Base-by-base conservation (phyloP, 1,140 invertebrate genomes). In the Drosophila kurseongensis region DNA sequence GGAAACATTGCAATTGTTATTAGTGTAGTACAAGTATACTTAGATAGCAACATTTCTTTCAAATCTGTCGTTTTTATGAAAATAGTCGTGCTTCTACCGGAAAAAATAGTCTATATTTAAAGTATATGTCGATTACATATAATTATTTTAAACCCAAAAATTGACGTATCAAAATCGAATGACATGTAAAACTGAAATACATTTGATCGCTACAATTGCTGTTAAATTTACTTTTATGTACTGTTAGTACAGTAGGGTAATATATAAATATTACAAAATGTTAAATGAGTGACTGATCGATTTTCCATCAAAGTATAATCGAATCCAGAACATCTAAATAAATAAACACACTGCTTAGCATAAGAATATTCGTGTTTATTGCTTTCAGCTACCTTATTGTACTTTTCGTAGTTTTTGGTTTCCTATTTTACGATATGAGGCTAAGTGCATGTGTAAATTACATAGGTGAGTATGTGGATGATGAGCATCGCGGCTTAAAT, bases 311-410 rank as follows among this genome's bases (percentile, higher is more conserved):
- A 48, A 29, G n/a, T 48, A 48, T 48, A 48, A 29, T 5, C 7
- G 29, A 29, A 48, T 48, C 18, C 18, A 2, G 6, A n/a, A 0
- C 29, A 27, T 12, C 4, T 0, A 5, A 44, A 8, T 27, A 9
- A 27, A 8, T 12, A 14, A 29, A 56, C 3, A 13, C 13, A 1
- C 5, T 1, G 13, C 16, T 23, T 27, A 23, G 16, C 36, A 18
- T 5, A 54, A 40, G 36, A 57, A 41, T 71, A 71, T 57, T 71
- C 36, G 32, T 13, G 18, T 71, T 71, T 71, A 71, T 71, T 71
- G 68, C 68, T 71, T 71, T 38, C 42, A 71, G 68, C 68, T 57
- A 41, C 48, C 67, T 71, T 71, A 71, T 71, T 71, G 65, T 71
- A 71, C 65, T 71, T 23, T 57, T 29, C 12, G 54, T 71, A 40